Evolutionary conservation across 2,888 invertebrate species (phyloP), one percentile per base, ranked within the genome.

Genomic region (Parnassius orleans): DNA sequence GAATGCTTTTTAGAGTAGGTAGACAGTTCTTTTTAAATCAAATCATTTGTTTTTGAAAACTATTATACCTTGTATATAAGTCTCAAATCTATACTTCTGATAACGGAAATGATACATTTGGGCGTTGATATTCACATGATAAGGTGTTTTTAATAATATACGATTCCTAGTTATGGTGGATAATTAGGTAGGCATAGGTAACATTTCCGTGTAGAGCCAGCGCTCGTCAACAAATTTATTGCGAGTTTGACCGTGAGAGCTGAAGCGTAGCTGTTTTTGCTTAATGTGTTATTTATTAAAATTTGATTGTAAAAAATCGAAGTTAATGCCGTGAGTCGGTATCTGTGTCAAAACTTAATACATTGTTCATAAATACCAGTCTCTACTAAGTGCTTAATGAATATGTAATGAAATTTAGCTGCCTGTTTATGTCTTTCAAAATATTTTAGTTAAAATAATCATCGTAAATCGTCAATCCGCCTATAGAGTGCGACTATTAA

Each of bases 231-330:
- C 84, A 84, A 78, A 87, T 90, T 81, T 90, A 89, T 87, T 83
- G 87, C 87, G 76, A 81, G 84, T 86, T 86, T 87, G 90, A 83
- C 90, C 90, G 86, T 90, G 91, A 90, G 90, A 88, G 76, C 78
- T 83, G 79, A 85, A 86, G 80, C 85, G 84, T 84, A 74, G 83
- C 84, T 80, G 79, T 85, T 89, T 87, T 87, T 87, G 82, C 83
- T 78, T 88, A 87, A 90, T 88, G 87, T 78, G 80, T 84, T 87
- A 88, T 89, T 87, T 90, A 90, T 90, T 84, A 87, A 89, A 89
- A 89, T 90, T 83, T 84, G 73, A 83, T 82, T 83, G 80, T 84
- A 84, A 85, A 86, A 86, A 85, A 81, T 80, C 77, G 65, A 80
- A 81, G 73, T 81, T 80, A 81, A 84, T 83, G 79, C 77, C 77